phyloP scores from a whole-genome alignment of 2,888 invertebrate species.

The Chaetoderma sp. region DNA sequence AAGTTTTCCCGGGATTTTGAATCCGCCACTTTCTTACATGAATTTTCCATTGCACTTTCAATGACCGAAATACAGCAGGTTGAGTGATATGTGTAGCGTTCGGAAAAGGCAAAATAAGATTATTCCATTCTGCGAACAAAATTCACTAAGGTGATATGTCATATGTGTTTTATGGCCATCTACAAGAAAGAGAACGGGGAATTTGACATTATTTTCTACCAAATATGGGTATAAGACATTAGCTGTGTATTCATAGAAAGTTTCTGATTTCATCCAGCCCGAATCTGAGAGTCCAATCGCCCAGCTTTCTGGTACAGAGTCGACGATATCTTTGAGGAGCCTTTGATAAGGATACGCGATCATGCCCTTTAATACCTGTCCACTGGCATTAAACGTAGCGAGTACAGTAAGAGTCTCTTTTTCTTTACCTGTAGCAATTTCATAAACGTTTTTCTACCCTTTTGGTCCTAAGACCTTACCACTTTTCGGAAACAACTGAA shows the following conservation, averaged over 20 bases:
- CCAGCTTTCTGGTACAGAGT: not conserved
- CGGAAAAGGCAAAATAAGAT: conserved; percentile 29
- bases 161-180: conserved; percentile 6
- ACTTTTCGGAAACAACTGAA: conserved; percentile 12
- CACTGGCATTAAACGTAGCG: not conserved
- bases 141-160: not conserved
- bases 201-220: conserved; percentile 2
- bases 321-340: not conserved
- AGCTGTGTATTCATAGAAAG: conserved; percentile 1
- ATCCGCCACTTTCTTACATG: no score
- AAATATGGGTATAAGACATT: conserved; percentile 8
- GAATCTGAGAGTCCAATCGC: not conserved
- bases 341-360: not conserved
- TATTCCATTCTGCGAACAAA: conserved; percentile 16
- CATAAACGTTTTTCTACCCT: conserved; percentile 6
- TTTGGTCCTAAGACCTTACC: conserved; percentile 4
- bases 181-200: conserved; percentile 2
- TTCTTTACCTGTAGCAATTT: not conserved
- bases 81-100: conserved; percentile 28
- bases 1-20: conserved; percentile 18
- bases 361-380: not conserved
- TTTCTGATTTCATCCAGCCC: conserved; percentile 6
- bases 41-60: conserved; percentile 30
- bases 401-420: conserved; percentile 6
- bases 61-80: conserved; percentile 22